Percentiles rank a stretch among this genome's conserved stretches.
Evolutionary conservation across 1,140 invertebrate species (phyloP).

Genomic region (Matsumurasca onukii): DNA sequence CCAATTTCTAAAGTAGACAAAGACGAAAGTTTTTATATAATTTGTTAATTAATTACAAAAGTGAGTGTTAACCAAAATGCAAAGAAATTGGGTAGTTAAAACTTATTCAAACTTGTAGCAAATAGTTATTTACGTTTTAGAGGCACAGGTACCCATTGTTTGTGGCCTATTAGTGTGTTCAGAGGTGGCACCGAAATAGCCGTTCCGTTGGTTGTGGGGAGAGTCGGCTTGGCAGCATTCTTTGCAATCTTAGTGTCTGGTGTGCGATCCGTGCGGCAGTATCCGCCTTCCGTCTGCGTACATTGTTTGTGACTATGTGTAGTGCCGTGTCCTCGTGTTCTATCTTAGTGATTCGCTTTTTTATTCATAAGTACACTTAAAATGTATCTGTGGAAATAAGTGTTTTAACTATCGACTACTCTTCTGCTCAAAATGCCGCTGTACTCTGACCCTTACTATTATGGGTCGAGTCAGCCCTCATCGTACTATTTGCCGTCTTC

Average conservation of each 20-base stretch:
- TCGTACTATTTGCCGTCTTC: conserved; percentile 33
- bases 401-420: too few relatives aligned
- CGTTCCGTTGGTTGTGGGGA: not conserved
- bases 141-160: not conserved
- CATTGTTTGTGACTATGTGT: not conserved
- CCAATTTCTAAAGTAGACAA: too few relatives aligned
- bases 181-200: not conserved
- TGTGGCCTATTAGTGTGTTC: not conserved
- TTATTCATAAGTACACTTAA: not conserved
- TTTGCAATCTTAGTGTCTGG: conserved; percentile 4
- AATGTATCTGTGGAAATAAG: too few relatives aligned
- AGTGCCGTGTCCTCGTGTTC: not conserved
- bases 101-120: too few relatives aligned
- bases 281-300: too few relatives aligned
- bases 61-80: too few relatives aligned
- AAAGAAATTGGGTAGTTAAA: too few relatives aligned
- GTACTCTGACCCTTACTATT: conserved; percentile 34
- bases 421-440: conserved; percentile 37
- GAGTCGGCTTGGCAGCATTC: conserved; percentile 1
- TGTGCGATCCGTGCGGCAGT: not conserved
- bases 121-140: too few relatives aligned
- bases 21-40: too few relatives aligned
- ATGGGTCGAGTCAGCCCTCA: conserved; percentile 28
- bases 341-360: not conserved
- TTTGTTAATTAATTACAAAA: too few relatives aligned